Evolutionary conservation across 2,113 vertebrate genomes (phyloP).

Genomic region (Coptodon rendalli): DNA sequence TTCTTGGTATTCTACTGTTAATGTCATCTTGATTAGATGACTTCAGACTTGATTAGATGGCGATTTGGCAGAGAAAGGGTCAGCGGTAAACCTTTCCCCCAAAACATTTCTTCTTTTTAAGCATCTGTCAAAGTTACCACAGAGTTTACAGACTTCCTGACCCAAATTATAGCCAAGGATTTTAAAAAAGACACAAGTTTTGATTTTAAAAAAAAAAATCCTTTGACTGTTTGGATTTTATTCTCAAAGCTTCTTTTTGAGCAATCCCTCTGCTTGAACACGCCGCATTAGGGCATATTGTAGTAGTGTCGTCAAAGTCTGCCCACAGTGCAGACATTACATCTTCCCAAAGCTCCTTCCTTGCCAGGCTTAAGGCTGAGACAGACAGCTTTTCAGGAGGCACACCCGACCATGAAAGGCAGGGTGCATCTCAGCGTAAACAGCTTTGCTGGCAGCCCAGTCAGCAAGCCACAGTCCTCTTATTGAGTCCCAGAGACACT

Average conservation of each 20-base stretch:
- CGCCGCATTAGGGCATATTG: not conserved
- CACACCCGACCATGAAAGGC: constrained; percentile 19
- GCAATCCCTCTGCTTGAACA: not conserved
- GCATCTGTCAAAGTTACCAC: not conserved
- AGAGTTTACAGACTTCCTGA: not conserved
- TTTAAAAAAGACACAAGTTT: not conserved
- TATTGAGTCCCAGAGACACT: constrained; percentile 36
- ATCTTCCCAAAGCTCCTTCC: not conserved
- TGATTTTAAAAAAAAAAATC: not conserved
- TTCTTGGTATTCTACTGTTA: not conserved
- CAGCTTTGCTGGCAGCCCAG: constrained; percentile 21
- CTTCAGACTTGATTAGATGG: not conserved
- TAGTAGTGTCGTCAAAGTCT: not conserved
- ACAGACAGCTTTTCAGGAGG: constrained; percentile 1
- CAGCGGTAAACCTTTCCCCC: rapidly evolving
- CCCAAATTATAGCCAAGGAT: not conserved
- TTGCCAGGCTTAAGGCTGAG: not conserved
- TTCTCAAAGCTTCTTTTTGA: not conserved
- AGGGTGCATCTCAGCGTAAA: constrained; percentile 14
- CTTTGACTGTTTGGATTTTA: not conserved
- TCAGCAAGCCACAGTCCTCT: constrained; percentile 19
- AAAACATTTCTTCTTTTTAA: not conserved
- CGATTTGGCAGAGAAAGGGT: not conserved
- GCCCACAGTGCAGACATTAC: constrained; percentile 1
- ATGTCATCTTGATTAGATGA: not conserved